Base-by-base conservation (phyloP, 2,797 vertebrate species). In the Sebastes diaconus region DNA sequence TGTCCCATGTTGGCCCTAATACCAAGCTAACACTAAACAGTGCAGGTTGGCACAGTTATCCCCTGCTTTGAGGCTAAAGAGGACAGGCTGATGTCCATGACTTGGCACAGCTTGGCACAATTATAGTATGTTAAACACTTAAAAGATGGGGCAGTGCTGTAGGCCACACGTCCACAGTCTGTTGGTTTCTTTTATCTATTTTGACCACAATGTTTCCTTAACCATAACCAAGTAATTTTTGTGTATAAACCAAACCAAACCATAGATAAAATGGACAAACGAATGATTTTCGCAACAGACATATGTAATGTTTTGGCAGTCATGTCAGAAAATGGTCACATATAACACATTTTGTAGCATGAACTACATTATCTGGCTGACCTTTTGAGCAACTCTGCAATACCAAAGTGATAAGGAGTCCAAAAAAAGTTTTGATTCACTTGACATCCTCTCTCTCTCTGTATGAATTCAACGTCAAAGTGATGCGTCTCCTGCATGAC, bases 401-500 rank as follows among this genome's bases (percentile, higher is more conserved):
- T 2, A n/a, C 7, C 5, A 20, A 76, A 14, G 27, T 29, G 5
- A 54, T 29, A 25, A 34, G n/a, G 46, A 59, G 20, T 22, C 25
- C 2, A 1, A 29, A 46, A 13, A 36, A 13, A 13, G 8, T 14
- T 55, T n/a, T 24, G 9, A 2, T 65, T 46, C 25, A 12, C 4
- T 61, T 11, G 30, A 22, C 13, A 3, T 13, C 57, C 16, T 46
- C n/a, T 14, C 18, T 11, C 25, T 27, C 18, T 64, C 50, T 46
- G 3, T 4, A 1, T 55, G 5, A 29, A 30, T 68, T 14, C 24
- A 54, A 1, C 29, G 29, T 57, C 11, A 29, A 54, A 66, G 50
- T 10, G 27, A 67, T 60, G 52, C 9, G 5, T 77, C 30, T 65
- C 60, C 69, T 70, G n/a, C 6, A n/a, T 30, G 46, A 46, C 60